These are phyloP conservation scores for Drosophila parvula DNA, from an alignment of 1,140 invertebrate genomes.

Conservation along the genomic window DNA sequence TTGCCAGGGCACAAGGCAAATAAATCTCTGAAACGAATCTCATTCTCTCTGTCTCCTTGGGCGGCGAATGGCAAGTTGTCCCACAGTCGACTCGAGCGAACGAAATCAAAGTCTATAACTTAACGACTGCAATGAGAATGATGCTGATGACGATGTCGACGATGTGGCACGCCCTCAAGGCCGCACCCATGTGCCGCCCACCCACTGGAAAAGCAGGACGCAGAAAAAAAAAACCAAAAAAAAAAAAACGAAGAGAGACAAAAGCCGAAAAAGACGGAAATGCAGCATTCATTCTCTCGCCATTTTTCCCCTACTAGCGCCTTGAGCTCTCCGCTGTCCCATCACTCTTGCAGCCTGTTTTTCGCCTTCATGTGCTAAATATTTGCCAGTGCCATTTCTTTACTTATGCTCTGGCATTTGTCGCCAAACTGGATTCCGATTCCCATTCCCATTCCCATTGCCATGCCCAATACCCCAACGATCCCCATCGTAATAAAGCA, in stretches of 20 bases:
- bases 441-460: slow-evolving; percentile 21
- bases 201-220: slow-evolving; percentile 33
- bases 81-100: slow-evolving; percentile 37
- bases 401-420: slow-evolving; percentile 50
- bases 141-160: slow-evolving; percentile 25
- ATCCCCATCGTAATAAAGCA: slow-evolving; percentile 63
- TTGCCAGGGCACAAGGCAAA: slow-evolving; percentile 43
- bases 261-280: slow-evolving; percentile 66
- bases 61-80: slow-evolving; percentile 7
- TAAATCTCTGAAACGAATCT: slow-evolving; percentile 55
- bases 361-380: slow-evolving; percentile 53
- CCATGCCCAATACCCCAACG: slow-evolving; percentile 33
- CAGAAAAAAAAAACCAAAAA: slow-evolving; percentile 5
- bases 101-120: slow-evolving; percentile 72
- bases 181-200: slow-evolving; percentile 1
- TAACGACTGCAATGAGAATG: slow-evolving; percentile 46
- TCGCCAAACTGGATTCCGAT: slow-evolving; percentile 52
- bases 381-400: slow-evolving; percentile 60
- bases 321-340: not conserved
- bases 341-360: slow-evolving; percentile 15
- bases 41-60: slow-evolving; percentile 4
- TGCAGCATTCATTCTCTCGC: slow-evolving; percentile 66
- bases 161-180: slow-evolving; percentile 40
- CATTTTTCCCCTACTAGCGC: slow-evolving; percentile 13
- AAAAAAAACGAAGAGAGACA: slow-evolving; percentile 23